Base-by-base conservation (phyloP, 1,140 invertebrate genomes). In the Drosophila bipectinata region DNA sequence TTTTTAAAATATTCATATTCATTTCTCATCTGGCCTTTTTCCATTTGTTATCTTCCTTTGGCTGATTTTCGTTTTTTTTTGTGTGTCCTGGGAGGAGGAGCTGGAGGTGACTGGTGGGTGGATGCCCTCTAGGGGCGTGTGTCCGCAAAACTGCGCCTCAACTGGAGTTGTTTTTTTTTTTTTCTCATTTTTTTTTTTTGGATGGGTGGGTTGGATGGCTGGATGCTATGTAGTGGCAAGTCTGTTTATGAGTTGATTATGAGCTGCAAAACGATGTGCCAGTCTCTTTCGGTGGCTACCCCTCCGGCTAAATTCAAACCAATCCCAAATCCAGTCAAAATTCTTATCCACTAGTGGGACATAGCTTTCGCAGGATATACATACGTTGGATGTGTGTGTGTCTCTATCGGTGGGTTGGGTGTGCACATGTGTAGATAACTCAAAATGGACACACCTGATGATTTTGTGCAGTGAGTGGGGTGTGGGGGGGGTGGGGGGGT, bases 1-100 rank as follows among this genome's bases (percentile, higher is more conserved):
- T 63, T 74, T 62, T 66, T 74, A 37, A 74, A 74, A 74, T 64
- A 74, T 74, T 74, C 72, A 75, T 58, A 66, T 74, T 48, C 53
- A 52, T 39, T 57, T 52, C 26, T 45, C 21, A 69, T 58, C 37
- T 10, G n/a, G n/a, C n/a, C 28, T 53, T 37, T 58, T 45, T 51
- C 54, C 68, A 71, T 71, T 71, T 71, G 34, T 58, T 71, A 37
- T 32, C 44, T 32, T 10, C 9, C 34, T 34, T 34, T 34, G 15
- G 15, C 0, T 15, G 1, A 37, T 37, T 37, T 37, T 37, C 1
- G 1, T 10, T 28, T 28, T 28, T 28, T 0, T 5, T 28, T 28
- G 26, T 28, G 21, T 28, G 26, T 28, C 26, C 26, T 28, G 26
- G 34, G 3, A 4, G 34, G 4, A 37, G 34, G 34, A 37, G 34